Conservation (phyloP, 2,797 vertebrate species). For the Alcedo atthis region DNA sequence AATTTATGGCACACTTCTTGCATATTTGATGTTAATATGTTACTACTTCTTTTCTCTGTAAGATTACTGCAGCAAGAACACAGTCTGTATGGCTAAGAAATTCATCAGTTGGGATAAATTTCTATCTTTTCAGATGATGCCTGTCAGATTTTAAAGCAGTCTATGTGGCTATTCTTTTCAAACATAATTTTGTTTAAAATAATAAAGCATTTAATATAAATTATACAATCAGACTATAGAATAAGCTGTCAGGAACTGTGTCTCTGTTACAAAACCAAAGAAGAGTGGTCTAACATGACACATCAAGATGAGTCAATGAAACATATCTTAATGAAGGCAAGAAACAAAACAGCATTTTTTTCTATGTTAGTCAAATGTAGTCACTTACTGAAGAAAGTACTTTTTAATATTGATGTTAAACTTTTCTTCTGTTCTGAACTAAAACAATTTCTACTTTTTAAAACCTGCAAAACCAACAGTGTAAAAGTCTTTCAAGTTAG, state of each 20-base stretch:
- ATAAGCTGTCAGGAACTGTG: not conserved
- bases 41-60: not conserved
- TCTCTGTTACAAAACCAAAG: not conserved
- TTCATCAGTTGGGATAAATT: not conserved
- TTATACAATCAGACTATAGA: not conserved
- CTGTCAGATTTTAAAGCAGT: not conserved
- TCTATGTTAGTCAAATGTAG: constrained; percentile 55
- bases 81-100: not conserved
- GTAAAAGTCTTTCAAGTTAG: constrained; percentile 54
- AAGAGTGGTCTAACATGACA: not conserved
- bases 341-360: constrained; percentile 48
- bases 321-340: constrained; percentile 32
- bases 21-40: not conserved
- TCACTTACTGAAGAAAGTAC: constrained; percentile 62
- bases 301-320: constrained; percentile 28
- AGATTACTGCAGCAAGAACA: not conserved
- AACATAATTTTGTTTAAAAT: not conserved
- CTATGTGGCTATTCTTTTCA: not conserved
- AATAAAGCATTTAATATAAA: not conserved
- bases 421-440: constrained; percentile 61
- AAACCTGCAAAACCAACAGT: constrained; percentile 57
- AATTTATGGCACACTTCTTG: not conserved
- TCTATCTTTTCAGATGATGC: not conserved
- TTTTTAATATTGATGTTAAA: constrained; percentile 59
- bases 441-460: constrained; percentile 61